phyloP scores from a whole-genome alignment of 1,140 invertebrate genomes.

The Aphis gossypii region DNA sequence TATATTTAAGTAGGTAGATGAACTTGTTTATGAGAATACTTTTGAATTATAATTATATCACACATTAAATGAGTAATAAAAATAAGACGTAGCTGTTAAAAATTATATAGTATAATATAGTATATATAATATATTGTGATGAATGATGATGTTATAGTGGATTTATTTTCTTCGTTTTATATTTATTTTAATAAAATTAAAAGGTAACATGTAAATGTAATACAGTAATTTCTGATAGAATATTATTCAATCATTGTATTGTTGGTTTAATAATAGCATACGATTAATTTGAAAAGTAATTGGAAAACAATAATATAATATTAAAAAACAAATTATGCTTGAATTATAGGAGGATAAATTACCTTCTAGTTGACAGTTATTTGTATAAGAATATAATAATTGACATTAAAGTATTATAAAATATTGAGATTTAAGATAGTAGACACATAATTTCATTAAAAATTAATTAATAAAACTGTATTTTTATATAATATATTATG shows the following conservation, averaged over 20 bases:
- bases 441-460: neutral
- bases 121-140: neutral
- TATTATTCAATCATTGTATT: neutral
- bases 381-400: neutral
- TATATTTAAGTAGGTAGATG: too few relatives aligned
- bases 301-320: neutral
- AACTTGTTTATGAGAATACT: neutral
- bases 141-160: too few relatives aligned
- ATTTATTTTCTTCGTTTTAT: neutral
- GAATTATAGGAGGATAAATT: neutral
- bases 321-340: neutral
- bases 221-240: neutral
- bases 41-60: neutral
- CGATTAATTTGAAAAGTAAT: neutral
- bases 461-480: neutral
- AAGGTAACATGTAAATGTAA: neutral
- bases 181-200: neutral
- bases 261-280: too few relatives aligned
- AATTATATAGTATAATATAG: neutral
- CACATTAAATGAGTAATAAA: neutral
- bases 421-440: neutral
- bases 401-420: neutral
- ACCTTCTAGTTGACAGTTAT: neutral
- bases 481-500: neutral
- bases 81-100: neutral